phyloP scores from a whole-genome alignment of 1,140 invertebrate species.

The Brachionus rubens region DNA sequence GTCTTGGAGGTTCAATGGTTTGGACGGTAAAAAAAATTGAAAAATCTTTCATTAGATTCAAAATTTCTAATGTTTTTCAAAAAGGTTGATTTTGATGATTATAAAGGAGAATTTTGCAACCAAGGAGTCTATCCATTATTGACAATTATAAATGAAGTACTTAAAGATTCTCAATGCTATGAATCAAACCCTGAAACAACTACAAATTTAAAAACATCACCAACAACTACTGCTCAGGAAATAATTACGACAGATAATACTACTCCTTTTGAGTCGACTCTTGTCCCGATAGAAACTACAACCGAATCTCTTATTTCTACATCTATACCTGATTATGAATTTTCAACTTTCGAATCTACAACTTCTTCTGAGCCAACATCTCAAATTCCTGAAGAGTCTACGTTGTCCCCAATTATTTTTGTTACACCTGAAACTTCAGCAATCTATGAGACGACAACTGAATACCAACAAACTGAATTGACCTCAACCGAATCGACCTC shows the following conservation, averaged over 20 bases:
- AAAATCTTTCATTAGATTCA: not conserved
- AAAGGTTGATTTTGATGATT: constrained; percentile 51
- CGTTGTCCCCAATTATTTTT: too few relatives aligned
- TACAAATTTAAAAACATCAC: not conserved
- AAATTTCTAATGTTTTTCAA: not conserved
- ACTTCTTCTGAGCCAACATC: not conserved
- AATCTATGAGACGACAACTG: not conserved
- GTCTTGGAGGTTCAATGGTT: constrained; percentile 42
- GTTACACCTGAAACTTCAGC: not conserved
- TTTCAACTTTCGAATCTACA: not conserved
- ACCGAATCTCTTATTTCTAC: not conserved
- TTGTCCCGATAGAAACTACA: too few relatives aligned
- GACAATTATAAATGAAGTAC: constrained; percentile 71
- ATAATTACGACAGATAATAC: not conserved
- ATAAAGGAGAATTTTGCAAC: constrained; percentile 67
- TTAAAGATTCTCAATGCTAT: constrained; percentile 23
- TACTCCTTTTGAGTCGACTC: not conserved
- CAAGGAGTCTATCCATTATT: constrained; percentile 80
- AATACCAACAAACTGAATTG: too few relatives aligned
- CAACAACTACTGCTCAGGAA: too few relatives aligned
- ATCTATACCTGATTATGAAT: not conserved
- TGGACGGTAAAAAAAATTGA: constrained; percentile 49
- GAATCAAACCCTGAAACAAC: not conserved
- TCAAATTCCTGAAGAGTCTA: too few relatives aligned
- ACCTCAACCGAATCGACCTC: too few relatives aligned